These are phyloP conservation scores for Atherinomorus stipes DNA, from an alignment of 2,113 vertebrate genomes.

Conservation along the genomic window DNA sequence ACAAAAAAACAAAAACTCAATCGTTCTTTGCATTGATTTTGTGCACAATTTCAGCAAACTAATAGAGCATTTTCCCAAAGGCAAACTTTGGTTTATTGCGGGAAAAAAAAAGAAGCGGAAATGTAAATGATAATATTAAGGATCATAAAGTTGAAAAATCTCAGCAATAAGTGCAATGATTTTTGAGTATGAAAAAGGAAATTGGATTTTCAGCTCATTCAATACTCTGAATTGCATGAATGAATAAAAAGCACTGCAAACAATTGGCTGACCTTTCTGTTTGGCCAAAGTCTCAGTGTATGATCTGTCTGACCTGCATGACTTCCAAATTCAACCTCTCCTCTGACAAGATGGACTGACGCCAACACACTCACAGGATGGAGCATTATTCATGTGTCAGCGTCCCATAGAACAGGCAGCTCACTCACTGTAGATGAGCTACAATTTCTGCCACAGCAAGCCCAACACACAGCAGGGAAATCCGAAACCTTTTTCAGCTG, in stretches of 20 bases:
- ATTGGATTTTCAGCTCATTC: conserved; percentile 3
- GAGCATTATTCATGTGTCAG: conserved; percentile 42
- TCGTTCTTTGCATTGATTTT: not conserved
- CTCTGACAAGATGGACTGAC: conserved; percentile 17
- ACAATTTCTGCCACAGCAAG: conserved; percentile 57
- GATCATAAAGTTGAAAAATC: not conserved
- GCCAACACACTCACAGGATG: conserved; percentile 7
- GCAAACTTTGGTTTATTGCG: not conserved
- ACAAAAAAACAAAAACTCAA: not conserved
- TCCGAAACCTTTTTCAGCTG: conserved; percentile 53
- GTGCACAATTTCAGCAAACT: too few species aligned
- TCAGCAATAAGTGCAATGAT: not conserved
- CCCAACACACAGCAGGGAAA: conserved; percentile 54
- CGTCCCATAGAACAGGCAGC: conserved; percentile 32
- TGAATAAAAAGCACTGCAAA: conserved; percentile 3
- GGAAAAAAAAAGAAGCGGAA: not conserved
- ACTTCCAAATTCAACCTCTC: conserved; percentile 42
- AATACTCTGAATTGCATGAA: not conserved
- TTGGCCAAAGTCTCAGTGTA: not conserved
- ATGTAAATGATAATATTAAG: too few species aligned
- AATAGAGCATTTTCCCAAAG: not conserved
- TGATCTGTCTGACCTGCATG: conserved; percentile 19
- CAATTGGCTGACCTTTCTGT: not conserved
- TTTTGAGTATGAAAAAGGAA: not conserved
- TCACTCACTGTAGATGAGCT: conserved; percentile 58